Conservation (phyloP, 2,113 vertebrate species). For the Oxyruncus cristatus region DNA sequence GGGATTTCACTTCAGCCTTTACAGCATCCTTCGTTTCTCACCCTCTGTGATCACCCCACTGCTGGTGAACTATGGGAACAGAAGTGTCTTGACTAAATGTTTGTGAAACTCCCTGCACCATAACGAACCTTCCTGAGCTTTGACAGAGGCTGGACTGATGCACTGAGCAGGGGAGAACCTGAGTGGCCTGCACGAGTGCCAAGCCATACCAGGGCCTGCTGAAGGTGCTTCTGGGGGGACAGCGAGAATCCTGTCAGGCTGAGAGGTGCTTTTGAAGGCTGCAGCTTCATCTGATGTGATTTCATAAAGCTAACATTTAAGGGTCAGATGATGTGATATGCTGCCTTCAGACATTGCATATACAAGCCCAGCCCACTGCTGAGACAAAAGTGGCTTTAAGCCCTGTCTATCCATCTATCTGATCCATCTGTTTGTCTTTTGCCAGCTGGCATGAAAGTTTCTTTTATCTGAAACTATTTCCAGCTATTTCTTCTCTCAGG, state of each 20-base stretch:
- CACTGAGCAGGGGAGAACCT: not conserved
- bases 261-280: not conserved
- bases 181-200: not conserved
- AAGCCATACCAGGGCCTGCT: not conserved
- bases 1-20: not conserved
- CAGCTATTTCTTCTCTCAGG: constrained; percentile 36
- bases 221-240: not conserved
- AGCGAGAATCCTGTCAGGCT: not conserved
- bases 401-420: not conserved
- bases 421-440: constrained; percentile 27
- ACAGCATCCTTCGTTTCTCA: not conserved
- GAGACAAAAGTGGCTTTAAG: constrained; percentile 55
- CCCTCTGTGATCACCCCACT: not conserved
- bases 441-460: not conserved
- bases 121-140: not conserved
- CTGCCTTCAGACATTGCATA: not conserved
- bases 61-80: not conserved
- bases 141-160: not conserved
- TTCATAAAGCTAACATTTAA: constrained; percentile 27
- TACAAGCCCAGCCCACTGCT: not conserved
- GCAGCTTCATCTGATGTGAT: constrained; percentile 4
- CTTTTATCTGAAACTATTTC: constrained; percentile 41
- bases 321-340: constrained; percentile 19
- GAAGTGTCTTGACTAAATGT: not conserved
- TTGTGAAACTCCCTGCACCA: not conserved